Evolutionary conservation across 1,140 invertebrate genomes (phyloP).

Genomic region (Platorchestia sp.): DNA sequence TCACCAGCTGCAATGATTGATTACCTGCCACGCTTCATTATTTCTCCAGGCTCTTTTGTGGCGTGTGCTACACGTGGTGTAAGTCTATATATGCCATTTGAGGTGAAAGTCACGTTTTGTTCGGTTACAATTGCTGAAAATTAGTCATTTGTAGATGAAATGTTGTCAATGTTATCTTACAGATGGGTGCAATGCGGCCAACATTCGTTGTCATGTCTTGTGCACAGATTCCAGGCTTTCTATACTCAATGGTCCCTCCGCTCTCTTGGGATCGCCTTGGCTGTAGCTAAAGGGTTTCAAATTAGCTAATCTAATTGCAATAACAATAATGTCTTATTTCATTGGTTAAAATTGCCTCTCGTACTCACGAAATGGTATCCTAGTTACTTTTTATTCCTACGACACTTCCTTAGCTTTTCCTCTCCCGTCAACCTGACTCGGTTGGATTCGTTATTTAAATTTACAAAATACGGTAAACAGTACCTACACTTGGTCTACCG

Average conservation of each 20-base stretch:
- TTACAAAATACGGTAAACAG: too few relatives aligned
- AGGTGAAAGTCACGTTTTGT: not conserved
- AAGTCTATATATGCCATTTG: not conserved
- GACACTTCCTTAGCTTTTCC: too few relatives aligned
- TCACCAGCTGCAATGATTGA: not conserved
- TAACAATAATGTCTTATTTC: too few relatives aligned
- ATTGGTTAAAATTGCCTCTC: not conserved
- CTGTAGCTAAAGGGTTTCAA: too few relatives aligned
- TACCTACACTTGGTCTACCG: too few relatives aligned
- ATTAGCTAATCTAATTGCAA: too few relatives aligned
- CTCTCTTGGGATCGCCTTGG: too few relatives aligned
- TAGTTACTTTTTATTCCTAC: too few relatives aligned
- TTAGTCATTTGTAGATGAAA: not conserved
- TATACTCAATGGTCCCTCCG: too few relatives aligned
- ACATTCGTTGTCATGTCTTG: not conserved
- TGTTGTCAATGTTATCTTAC: not conserved
- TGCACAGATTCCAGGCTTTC: too few relatives aligned
- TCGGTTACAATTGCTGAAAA: not conserved
- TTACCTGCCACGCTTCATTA: not conserved
- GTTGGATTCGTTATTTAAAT: too few relatives aligned
- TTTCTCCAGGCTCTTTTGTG: not conserved
- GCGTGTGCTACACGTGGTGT: not conserved
- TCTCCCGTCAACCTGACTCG: too few relatives aligned
- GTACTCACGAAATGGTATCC: not conserved
- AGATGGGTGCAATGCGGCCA: not conserved